These are phyloP conservation scores for Hybos culiciformis DNA, from an alignment of 2,888 invertebrate species.

Conservation along the genomic window DNA sequence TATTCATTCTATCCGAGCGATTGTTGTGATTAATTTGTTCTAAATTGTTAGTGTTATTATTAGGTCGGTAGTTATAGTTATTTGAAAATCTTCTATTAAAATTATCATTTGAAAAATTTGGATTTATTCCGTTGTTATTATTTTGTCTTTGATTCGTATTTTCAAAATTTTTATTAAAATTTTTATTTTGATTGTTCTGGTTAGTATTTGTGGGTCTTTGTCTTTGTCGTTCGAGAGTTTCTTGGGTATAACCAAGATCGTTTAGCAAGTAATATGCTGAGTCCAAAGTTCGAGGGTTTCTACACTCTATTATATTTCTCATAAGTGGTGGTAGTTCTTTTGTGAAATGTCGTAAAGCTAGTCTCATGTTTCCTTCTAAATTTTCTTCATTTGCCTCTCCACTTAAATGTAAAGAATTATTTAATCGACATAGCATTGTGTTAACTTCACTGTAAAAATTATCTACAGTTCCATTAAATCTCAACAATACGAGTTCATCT, in stretches of 20 bases:
- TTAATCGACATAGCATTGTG: constrained; percentile 3
- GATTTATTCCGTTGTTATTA: too few relatives aligned
- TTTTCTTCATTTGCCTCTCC: background rate
- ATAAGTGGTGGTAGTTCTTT: constrained; percentile 7
- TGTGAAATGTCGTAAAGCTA: constrained; percentile 8
- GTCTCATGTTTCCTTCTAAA: constrained; percentile 6
- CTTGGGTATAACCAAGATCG: background rate
- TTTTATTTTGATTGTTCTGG: too few relatives aligned
- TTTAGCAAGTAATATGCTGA: constrained; percentile 5
- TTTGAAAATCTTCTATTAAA: too few relatives aligned
- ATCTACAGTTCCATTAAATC: constrained; percentile 6
- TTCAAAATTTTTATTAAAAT: too few relatives aligned
- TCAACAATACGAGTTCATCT: constrained; percentile 4
- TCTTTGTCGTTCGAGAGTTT: too few relatives aligned
- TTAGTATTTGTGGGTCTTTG: too few relatives aligned
- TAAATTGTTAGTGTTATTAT: background rate
- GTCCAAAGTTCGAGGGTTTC: constrained; percentile 4
- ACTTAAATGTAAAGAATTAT: background rate
- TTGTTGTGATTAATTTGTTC: too few relatives aligned
- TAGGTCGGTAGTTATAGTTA: too few relatives aligned
- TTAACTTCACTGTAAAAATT: constrained; percentile 8
- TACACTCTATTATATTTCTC: constrained; percentile 5
- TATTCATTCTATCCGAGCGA: too few relatives aligned
- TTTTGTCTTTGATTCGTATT: too few relatives aligned
- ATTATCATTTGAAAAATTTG: too few relatives aligned